Evolutionary conservation across 2,113 vertebrate species (phyloP).

Genomic region (Ellobius talpinus): DNA sequence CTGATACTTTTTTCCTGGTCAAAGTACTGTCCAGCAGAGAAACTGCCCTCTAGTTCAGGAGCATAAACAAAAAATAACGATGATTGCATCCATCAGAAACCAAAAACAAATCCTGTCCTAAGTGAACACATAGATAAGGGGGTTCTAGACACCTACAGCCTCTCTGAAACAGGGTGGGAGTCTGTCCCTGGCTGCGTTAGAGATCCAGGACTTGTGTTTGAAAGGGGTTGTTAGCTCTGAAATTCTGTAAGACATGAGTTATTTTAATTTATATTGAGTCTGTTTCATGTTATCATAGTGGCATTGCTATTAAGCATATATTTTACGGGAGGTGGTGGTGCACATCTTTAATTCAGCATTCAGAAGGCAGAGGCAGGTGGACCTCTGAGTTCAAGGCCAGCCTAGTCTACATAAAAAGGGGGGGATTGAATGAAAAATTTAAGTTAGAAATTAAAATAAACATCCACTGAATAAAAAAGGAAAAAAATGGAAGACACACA

Average conservation of each 20-base stretch:
- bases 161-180: neutral
- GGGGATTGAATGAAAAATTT: neutral
- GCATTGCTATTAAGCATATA: conserved; percentile 10
- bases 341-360: neutral
- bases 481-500: neutral
- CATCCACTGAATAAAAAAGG: neutral
- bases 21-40: neutral
- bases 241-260: neutral
- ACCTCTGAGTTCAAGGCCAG: neutral
- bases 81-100: conserved; percentile 30
- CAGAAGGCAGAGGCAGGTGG: neutral
- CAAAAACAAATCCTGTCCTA: neutral
- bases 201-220: neutral
- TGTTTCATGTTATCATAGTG: conserved; percentile 8
- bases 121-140: conserved; percentile 31
- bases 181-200: conserved; percentile 1
- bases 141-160: neutral
- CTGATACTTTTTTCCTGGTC: neutral
- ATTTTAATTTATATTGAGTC: neutral
- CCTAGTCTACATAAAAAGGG: neutral
- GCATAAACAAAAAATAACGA: conserved; percentile 5
- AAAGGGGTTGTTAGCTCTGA: neutral
- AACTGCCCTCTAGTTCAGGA: neutral
- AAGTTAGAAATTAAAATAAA: neutral
- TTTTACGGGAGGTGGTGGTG: neutral